Evolutionary conservation across 2,113 vertebrate genomes (phyloP), one percentile per base, ranked within the genome.

Genomic region (Peromyscus californicus): DNA sequence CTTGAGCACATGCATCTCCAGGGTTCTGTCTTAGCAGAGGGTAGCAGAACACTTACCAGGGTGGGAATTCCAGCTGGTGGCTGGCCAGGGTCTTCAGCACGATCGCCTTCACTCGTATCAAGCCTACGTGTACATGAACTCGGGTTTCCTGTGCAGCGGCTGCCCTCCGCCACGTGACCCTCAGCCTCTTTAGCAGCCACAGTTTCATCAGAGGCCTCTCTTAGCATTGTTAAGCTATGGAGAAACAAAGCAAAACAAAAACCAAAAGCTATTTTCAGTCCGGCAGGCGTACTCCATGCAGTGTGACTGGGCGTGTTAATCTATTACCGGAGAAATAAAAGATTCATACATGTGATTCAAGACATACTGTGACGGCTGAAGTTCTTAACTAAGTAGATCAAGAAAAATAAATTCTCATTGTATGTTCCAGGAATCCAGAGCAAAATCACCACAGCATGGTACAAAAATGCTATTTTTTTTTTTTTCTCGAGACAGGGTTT

Each of bases 141-240:
- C 10, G 16, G 1, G 63, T 86, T 92, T 69, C 96, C 96, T 10
- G 76, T 8, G 36, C 11, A 96, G 94, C 12, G 11, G 2, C 72
- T 61, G 91, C 93, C 96, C 75, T 91, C 91, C 3, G 75, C 85
- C 83, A 94, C 54, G 45, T 97, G 96, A 61, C 85, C 76, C 33
- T 88, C 86, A 10, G 96, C 69, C 79, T 98, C 98, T 39, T 98
- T 97, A 93, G 98, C 98, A 48, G 96, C 91, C 93, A 74, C 95
- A 17, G 96, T 79, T 92, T 98, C 98, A 54, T 94, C 89, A 13
- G 98, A 97, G 72, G 98, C 96, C 91, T 99, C 98, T 79, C 97
- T 10, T 0, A 99, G 97, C 96, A 99, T 98, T 84, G 98, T 96
- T 61, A 98, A 63, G 99, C 99, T 99, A 93, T 0, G 7, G 88